Evolutionary conservation across 2,888 invertebrate genomes (phyloP).

Genomic region (Eristalis tenax): DNA sequence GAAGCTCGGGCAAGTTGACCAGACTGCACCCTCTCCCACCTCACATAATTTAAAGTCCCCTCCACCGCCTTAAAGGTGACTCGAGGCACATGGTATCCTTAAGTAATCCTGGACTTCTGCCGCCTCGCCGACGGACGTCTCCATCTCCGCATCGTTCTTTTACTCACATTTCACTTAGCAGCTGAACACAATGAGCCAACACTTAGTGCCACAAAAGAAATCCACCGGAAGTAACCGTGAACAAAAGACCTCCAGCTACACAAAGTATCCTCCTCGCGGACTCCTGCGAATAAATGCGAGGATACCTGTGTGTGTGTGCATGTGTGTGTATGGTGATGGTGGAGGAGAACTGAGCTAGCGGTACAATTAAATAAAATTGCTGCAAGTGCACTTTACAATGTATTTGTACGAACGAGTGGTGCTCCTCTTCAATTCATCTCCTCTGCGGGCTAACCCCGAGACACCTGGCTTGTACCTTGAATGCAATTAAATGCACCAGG

Average conservation of each 20-base stretch:
- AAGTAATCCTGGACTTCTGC: neutral
- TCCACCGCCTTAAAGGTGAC: neutral
- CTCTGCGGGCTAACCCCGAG: neutral
- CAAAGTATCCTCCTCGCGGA: neutral
- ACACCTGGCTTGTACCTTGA: constrained; percentile 45
- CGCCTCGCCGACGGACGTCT: no score
- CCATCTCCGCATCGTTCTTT: neutral
- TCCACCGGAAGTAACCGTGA: constrained; percentile 31
- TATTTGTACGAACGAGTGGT: constrained; percentile 23
- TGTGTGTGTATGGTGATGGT: neutral
- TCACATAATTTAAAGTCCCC: neutral
- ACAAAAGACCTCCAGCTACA: constrained; percentile 38
- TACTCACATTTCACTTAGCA: constrained; percentile 49
- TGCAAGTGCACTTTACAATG: constrained; percentile 49
- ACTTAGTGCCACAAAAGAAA: constrained; percentile 35
- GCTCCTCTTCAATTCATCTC: neutral
- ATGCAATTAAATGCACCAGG: constrained; percentile 68
- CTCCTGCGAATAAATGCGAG: neutral
- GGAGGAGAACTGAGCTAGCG: neutral
- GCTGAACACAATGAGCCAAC: constrained; percentile 52
- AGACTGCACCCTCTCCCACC: neutral
- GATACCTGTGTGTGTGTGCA: neutral
- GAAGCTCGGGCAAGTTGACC: neutral
- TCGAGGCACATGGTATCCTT: neutral
- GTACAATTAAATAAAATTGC: constrained; percentile 68